phyloP scores from a whole-genome alignment of 2,797 vertebrate species.

The Enteromius thamalakanensis region DNA sequence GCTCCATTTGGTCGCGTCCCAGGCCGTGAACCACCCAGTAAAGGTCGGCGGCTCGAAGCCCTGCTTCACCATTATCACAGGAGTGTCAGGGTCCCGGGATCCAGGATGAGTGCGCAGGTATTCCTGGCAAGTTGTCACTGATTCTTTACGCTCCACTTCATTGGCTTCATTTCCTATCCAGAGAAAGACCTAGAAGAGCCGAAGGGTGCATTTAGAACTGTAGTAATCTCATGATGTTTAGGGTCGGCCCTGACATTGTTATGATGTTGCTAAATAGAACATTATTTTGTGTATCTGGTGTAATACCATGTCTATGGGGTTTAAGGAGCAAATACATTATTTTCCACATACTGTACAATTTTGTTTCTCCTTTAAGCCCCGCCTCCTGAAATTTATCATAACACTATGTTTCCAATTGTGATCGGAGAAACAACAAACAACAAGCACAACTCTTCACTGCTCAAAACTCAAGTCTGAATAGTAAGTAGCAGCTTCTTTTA shows the following conservation, averaged over 20 bases:
- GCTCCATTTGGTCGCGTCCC: slow-evolving; percentile 87
- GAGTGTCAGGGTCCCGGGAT: slow-evolving; percentile 80
- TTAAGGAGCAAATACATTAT: too few species aligned
- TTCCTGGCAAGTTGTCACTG: slow-evolving; percentile 78
- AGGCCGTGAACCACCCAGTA: slow-evolving; percentile 90
- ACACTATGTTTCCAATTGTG: too few species aligned
- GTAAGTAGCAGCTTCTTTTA: too few species aligned
- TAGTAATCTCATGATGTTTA: neutral
- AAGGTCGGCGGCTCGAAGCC: slow-evolving; percentile 89
- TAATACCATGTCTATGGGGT: too few species aligned
- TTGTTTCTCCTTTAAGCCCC: too few species aligned
- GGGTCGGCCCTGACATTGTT: neutral
- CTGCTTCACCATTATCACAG: slow-evolving; percentile 84
- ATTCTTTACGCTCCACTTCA: slow-evolving; percentile 77
- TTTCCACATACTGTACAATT: too few species aligned
- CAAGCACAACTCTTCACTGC: too few species aligned
- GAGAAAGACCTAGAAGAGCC: slow-evolving; percentile 79
- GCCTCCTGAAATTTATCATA: too few species aligned
- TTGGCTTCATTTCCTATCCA: slow-evolving; percentile 87
- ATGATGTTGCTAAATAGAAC: too few species aligned
- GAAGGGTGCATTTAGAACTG: neutral
- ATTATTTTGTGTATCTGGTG: too few species aligned
- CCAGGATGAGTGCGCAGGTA: slow-evolving; percentile 87
- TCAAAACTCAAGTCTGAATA: too few species aligned
- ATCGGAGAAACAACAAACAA: too few species aligned